Evolutionary conservation across 2,113 vertebrate species (phyloP).

Genomic region (Lanius ludovicianus): DNA sequence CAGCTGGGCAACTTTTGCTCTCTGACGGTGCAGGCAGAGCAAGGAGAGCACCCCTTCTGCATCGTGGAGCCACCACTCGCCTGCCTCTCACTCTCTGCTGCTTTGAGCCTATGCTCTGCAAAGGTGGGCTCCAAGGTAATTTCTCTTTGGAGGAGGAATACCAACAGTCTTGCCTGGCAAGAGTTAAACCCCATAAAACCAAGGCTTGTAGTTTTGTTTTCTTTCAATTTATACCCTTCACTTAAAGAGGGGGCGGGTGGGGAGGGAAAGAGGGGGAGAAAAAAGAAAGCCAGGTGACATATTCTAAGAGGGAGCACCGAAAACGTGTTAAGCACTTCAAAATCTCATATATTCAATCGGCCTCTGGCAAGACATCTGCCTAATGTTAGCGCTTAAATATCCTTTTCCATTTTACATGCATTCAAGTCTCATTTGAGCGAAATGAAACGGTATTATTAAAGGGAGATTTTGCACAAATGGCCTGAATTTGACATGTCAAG

Average conservation of each 20-base stretch:
- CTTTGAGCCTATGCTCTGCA: background rate
- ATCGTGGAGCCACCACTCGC: accelerated
- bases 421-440: slow-evolving; percentile 87
- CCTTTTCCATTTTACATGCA: slow-evolving; percentile 87
- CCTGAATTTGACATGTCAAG: slow-evolving; percentile 95
- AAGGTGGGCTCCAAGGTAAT: background rate
- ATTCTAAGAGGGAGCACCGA: slow-evolving; percentile 66
- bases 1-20: background rate
- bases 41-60: background rate
- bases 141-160: background rate
- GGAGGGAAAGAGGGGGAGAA: background rate
- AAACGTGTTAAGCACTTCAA: slow-evolving; percentile 77
- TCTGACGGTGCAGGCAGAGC: background rate
- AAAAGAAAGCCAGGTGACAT: slow-evolving; percentile 64
- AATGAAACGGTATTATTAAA: slow-evolving; percentile 93
- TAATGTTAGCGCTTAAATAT: slow-evolving; percentile 88
- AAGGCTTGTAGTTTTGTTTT: slow-evolving; percentile 70
- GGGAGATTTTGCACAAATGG: slow-evolving; percentile 96
- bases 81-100: accelerated
- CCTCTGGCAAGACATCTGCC: slow-evolving; percentile 81
- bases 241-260: slow-evolving; percentile 19
- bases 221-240: slow-evolving; percentile 75
- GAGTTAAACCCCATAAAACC: slow-evolving; percentile 67
- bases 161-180: background rate
- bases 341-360: slow-evolving; percentile 82